Base-by-base conservation (phyloP, 1,140 invertebrate genomes). In the Drosophila teissieri region DNA sequence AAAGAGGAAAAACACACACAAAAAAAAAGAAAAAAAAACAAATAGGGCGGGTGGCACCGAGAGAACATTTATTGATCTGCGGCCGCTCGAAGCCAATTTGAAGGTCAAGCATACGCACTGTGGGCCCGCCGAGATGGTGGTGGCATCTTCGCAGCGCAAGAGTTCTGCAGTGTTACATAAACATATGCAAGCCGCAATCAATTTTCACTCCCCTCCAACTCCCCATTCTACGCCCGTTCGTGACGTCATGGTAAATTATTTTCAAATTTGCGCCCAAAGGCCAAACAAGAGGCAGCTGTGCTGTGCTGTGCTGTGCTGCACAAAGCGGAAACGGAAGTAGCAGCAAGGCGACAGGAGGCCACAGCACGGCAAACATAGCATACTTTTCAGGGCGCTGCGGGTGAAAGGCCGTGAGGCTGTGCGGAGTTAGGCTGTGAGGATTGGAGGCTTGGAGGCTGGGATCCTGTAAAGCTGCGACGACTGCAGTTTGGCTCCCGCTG, bases 201-300 rank as follows among this genome's bases (percentile, higher is more conserved):
- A 31, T 8, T 31, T 31, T 7, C 31, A 10, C 31, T 3, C 2
- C 8, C 27, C 6, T 3, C 24, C 24, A 4, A 24, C 24, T 4
- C 0, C 7, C 24, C 15, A 40, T 17, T 17, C 42, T n/a, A n/a
- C n/a, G 1, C 36, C 17, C 58, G 27, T 65, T 48, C 37, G 56
- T 88, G 84, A 88, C 82, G 82, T 86, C 83, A 88, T 67, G 88
- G 72, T 83, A 48, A 88, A 88, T 88, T 89, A 88, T 88, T 88
- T 88, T 89, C 65, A 88, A 88, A 88, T 88, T 80, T 88, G 80
- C 76, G 56, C 79, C 79, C 75, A 88, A 83, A 80, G 79, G 83
- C 70, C 83, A 70, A 78, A 68, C 42, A 39, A 55, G 64, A 40
- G 56, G 67, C 78, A 70, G 58, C 67, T 55, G 45, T 76, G 74